Evolutionary conservation across 2,888 invertebrate genomes (phyloP), one percentile per base, ranked within the genome.

Genomic region (Drosophila peninsularis): DNA sequence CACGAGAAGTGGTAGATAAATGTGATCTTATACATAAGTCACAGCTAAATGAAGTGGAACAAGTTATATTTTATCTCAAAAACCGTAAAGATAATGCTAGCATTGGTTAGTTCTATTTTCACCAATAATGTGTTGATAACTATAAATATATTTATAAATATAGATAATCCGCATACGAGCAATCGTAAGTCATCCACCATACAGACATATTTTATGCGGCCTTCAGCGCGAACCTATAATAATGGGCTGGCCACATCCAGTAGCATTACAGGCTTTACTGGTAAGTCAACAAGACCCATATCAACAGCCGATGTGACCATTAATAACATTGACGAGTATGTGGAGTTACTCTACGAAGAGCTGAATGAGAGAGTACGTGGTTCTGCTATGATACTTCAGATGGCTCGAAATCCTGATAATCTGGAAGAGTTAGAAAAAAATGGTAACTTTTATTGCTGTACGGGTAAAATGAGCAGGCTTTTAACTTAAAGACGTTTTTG

Each of bases 291-390:
- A 50, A 74, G 93, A 80, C 93, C 94, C 65, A 70, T 69, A 41
- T 77, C 93, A 83, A 93, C 94, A 65, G 93, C 94, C 24, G 95
- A 96, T 91, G 94, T 94, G 47, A 93, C 96, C 73, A 95, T 98
- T 77, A 96, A 96, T 90, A 95, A 96, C 91, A 94, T 99, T 73
- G 97, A 99, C 91, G 96, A 96, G 86, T 99, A 99, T 93, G 96
- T 99, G 60, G 99, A 99, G 92, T 93, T 99, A 74, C 93, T 99
- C 21, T 99, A 99, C 93, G 99, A 99, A 93, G 98, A 98, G 79
- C 95, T 97, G 90, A 94, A 95, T 34, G 98, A 98, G 90, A 98
- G 99, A 93, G 96, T 98, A 50, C 95, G 95, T 92, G 99, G 98
- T 30, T 98, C 99, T 7, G 96, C 96, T 30, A 94, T 98, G 74